Conservation (phyloP, 1,140 invertebrate species). For the Drosophila punjabiensis region DNA sequence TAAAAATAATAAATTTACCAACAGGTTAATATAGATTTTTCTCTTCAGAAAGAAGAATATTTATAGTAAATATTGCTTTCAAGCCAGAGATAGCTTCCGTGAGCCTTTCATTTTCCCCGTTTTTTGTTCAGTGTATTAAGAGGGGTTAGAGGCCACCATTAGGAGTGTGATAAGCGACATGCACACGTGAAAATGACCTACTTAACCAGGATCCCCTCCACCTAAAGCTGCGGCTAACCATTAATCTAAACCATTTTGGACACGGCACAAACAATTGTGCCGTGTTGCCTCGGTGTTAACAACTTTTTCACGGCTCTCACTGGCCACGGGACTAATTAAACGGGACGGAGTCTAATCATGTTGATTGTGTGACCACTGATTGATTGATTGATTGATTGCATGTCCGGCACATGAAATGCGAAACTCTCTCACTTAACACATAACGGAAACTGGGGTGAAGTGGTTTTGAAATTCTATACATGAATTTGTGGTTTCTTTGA, state of each 20-base stretch:
- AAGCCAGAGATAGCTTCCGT: too few species aligned
- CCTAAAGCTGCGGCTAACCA: constrained; percentile 21
- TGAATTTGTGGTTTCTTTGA: background rate
- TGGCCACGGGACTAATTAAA: constrained; percentile 60
- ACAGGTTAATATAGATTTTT: background rate
- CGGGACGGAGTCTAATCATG: constrained; percentile 68
- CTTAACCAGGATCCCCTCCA: constrained; percentile 15
- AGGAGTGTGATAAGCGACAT: constrained; percentile 51
- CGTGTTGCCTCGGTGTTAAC: constrained; percentile 45
- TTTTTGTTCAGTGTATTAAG: constrained; percentile 7
- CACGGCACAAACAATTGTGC: constrained; percentile 53
- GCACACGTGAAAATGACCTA: constrained; percentile 54
- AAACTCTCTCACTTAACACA: constrained; percentile 2
- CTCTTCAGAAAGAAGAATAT: background rate
- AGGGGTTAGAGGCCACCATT: constrained; percentile 9
- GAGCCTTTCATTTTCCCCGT: too few species aligned
- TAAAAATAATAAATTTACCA: background rate
- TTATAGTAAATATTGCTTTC: too few species aligned
- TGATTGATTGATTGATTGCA: constrained; percentile 71
- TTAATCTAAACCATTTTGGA: constrained; percentile 55
- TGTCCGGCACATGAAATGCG: constrained; percentile 9
- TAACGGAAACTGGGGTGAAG: background rate
- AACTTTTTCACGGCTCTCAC: constrained; percentile 52
- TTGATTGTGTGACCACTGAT: constrained; percentile 72
- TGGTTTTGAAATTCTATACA: background rate